Evolutionary conservation across 2,113 vertebrate species (phyloP), one percentile per base, ranked within the genome.

Genomic region (Lanius collurio): DNA sequence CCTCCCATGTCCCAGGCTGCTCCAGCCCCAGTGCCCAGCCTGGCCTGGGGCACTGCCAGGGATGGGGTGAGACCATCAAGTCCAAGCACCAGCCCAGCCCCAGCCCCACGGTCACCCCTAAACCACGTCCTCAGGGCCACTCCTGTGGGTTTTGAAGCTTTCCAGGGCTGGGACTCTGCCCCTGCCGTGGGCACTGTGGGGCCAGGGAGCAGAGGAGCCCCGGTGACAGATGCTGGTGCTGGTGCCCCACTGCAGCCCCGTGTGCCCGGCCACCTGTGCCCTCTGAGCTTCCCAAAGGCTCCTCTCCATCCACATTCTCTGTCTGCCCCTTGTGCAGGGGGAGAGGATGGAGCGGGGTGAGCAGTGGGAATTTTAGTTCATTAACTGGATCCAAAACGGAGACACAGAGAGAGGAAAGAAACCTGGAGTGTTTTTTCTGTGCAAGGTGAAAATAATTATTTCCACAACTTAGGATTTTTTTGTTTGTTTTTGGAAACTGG

Each of bases 11-110:
- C 31, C 71, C 71, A 52, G 44, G 26, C 0, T 59, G 83, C 37
- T 52, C 71, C 7, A 47, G 26, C 53, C 53, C 5, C 21, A 30
- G 0, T 4, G 10, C 26, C 44, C 83, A 86, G 0, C 33, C 44
- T 37, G 37, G 71, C 37, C 44, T 37, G 0, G 62, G 52, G 0
- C 53, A 33, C 31, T 77, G 1, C 44, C 63, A 68, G 37, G 24
- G 26, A 1, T 17, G 21, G 31, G 50, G 21, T 0, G 6, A 31
- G 21, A 41, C 6, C 71, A 30, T 26, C 7, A 1, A 31, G 7
- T 10, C 35, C 37, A 22, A 3, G 7, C 28, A 39, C 13, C 52
- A 64, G 59, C 59, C 15, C 49, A 41, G 69, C 69, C 44, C 13
- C 59, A 47, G 60, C 47, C 42, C 33, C 81, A 33, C 1, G 1